Evolutionary conservation across 2,797 vertebrate species (phyloP), one percentile per base, ranked within the genome.

Genomic region (Hippopotamyrus pictus): DNA sequence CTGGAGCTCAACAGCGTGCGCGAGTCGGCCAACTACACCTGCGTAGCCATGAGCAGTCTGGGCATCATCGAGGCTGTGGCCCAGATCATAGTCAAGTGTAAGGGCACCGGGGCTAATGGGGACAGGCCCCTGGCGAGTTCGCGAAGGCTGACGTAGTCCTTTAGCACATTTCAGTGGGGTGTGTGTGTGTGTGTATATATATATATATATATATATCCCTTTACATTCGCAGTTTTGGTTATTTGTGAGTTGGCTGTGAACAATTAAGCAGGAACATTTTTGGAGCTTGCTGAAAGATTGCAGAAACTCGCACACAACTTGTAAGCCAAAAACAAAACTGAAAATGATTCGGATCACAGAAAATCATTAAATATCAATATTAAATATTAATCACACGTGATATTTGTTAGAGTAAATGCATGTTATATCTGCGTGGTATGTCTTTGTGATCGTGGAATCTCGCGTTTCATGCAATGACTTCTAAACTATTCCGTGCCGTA

Each of bases 1-100:
- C 96, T 99, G 76, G 98, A 99, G 90, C 97, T 99, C 94, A 98
- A 97, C 3, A 96, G 97, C 0, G 97, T 99, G 90, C 98, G 97
- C 86, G 98, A 99, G 93, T 99, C 99, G 0, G 99, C 98, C 94
- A 99, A 99, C 96, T 99, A 99, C 95, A 99, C 99, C 0, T 99
- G 99, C 0, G 98, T 99, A 93, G 99, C 99, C 94, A 99, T 99
- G 98, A 99, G 98, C 95, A 99, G 98, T 91, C 97, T 99, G 92
- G 99, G 99, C 53, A 98, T 99, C 93, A 99, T 99, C 4, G 98
- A 99, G 87, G 97, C 98, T 0, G 97, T 98, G 88, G 97, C 98
- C 0, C 98, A 99, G 94, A 99, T 99, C 97, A 99, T 97, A 1
- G 99, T 99, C 94, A 99, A 99, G 96, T 99, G 98, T 99, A 96